Conservation (phyloP, 2,888 invertebrate genomes). For the Sminthurinus aureus region DNA sequence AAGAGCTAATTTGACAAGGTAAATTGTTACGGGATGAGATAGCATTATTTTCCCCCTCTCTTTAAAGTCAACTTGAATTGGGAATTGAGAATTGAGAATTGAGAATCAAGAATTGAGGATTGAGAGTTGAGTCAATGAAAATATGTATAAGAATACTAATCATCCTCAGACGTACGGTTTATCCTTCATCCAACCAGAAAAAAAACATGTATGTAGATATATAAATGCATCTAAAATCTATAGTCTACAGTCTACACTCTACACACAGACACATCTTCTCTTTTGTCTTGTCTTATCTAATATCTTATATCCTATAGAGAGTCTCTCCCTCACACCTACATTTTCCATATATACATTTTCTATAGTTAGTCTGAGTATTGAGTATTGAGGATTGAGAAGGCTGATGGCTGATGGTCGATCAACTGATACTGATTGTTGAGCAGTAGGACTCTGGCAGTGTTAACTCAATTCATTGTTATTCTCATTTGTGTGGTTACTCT, state of each 20-base stretch:
- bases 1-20: conserved; percentile 59
- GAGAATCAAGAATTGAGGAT: too few relatives aligned
- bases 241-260: too few relatives aligned
- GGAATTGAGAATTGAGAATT: neutral
- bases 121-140: conserved; percentile 27
- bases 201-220: too few relatives aligned
- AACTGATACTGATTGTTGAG: neutral
- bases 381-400: neutral
- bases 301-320: neutral
- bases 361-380: neutral
- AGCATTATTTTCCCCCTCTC: conserved; percentile 44
- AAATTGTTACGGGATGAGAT: conserved; percentile 57
- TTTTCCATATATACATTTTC: neutral
- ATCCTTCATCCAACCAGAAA: too few relatives aligned
- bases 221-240: too few relatives aligned
- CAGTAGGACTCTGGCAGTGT: neutral
- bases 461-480: conserved; percentile 1
- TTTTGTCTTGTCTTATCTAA: neutral
- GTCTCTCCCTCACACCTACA: neutral
- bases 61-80: neutral
- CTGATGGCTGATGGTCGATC: neutral
- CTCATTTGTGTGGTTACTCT: neutral
- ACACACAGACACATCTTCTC: too few relatives aligned
- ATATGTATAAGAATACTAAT: conserved; percentile 19
- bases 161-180: neutral